Evolutionary conservation across 2,113 vertebrate genomes (phyloP).

Genomic region (Ceratotherium simum): DNA sequence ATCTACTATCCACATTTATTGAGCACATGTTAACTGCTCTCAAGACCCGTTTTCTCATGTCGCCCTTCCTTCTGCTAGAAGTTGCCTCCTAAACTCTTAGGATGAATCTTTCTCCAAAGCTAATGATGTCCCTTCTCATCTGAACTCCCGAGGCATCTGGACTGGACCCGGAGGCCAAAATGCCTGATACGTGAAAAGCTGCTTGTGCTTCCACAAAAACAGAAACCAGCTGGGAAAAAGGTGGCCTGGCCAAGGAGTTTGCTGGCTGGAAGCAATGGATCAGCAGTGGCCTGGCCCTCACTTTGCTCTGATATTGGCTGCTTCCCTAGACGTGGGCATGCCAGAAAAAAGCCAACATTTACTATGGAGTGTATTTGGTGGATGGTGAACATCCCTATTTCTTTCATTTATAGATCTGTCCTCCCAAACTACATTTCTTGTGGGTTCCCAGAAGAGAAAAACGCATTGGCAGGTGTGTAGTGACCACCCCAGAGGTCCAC

Average conservation of each 20-base stretch:
- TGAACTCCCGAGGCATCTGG: conserved; percentile 3
- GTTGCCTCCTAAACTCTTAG: conserved; percentile 32
- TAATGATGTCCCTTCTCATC: conserved; percentile 43
- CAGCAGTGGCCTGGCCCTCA: neutral
- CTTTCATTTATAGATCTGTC: neutral
- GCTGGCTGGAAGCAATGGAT: neutral
- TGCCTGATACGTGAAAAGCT: neutral
- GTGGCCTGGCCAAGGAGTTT: neutral
- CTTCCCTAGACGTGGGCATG: neutral
- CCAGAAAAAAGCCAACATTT: neutral
- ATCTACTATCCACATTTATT: neutral
- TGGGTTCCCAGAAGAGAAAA: conserved; percentile 26
- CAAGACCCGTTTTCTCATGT: neutral
- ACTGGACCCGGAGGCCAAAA: neutral
- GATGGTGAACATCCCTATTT: neutral
- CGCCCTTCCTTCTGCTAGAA: neutral
- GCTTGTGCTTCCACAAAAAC: neutral
- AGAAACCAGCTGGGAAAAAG: neutral
- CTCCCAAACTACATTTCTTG: neutral
- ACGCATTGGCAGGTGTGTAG: neutral
- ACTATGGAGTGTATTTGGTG: neutral
- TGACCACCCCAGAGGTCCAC: neutral
- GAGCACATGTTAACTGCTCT: neutral
- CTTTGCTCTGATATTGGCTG: neutral
- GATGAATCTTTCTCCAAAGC: conserved; percentile 13